Evolutionary conservation across 2,113 vertebrate genomes (phyloP).

Genomic region (Rhynchomys soricoides): DNA sequence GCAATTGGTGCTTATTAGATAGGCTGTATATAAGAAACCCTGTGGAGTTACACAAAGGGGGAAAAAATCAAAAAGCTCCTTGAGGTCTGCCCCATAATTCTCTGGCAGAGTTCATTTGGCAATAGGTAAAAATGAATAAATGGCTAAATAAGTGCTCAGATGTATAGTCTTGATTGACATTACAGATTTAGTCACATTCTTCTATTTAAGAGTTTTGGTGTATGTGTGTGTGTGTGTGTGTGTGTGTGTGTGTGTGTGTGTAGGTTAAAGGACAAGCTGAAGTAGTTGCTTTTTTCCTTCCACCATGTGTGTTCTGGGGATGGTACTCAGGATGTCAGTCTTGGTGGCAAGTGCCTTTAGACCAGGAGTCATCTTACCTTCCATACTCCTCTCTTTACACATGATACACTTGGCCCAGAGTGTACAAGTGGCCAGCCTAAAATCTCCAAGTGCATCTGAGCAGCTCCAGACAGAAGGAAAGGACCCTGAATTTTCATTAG

Average conservation of each 20-base stretch:
- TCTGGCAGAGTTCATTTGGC: neutral
- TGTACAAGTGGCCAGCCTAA: neutral
- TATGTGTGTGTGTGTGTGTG: neutral
- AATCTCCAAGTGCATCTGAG: neutral
- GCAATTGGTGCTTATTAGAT: neutral
- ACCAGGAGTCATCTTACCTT: neutral
- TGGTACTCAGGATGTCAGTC: neutral
- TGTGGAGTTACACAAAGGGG: neutral
- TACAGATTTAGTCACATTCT: too few relatives aligned
- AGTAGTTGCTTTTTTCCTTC: neutral
- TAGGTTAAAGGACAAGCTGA: neutral
- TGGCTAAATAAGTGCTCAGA: neutral
- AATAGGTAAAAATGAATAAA: neutral
- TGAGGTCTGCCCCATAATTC: neutral
- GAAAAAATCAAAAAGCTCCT: neutral
- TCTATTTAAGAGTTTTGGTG: neutral
- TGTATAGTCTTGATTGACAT: neutral
- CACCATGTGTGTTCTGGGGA: neutral
- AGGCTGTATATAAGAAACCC: neutral
- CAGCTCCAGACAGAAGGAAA: neutral
- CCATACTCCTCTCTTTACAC: neutral
- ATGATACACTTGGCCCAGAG: neutral
- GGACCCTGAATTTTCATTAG: neutral
- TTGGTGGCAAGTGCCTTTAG: neutral
- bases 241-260: accelerated